Evolutionary conservation across 1,140 invertebrate genomes (phyloP), one percentile per base, ranked within the genome.

Genomic region (Drosophila triauraria): DNA sequence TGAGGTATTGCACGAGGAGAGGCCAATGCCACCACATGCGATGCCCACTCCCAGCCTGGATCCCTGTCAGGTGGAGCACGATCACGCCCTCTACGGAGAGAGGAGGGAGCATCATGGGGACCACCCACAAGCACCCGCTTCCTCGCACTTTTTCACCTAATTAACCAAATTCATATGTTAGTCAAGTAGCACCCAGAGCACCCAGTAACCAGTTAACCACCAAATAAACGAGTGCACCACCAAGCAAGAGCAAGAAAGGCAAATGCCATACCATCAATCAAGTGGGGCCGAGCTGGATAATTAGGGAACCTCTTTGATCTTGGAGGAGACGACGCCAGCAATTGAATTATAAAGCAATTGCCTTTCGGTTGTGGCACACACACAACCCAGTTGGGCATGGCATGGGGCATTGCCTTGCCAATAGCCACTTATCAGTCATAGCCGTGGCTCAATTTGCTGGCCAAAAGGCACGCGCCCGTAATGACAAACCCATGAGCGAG

Each of bases 381-480:
- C 30, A n/a, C 46, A 69, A 6, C n/a, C 3, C n/a, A 17, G 62
- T 40, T 15, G 38, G 50, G 17, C 25, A n/a, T n/a, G 23, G 44
- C 20, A 20, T 44, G 20, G 35, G 53, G 20, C 62, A 38, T 27
- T 46, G 61, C 47, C 40, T 27, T 13, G 32, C 48, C 43, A 72
- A 72, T 71, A 30, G 53, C 67, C 75, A 69, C 60, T 65, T 70
- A 51, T 56, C 54, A 50, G 61, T 64, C 67, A 38, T 20, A 59
- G 53, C 51, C 38, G 27, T 13, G 44, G 69, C 69, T 59, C 53
- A 58, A 71, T n/a, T 71, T 48, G n/a, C 67, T 30, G 44, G 53
- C 65, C 75, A 54, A 77, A 46, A 68, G 72, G 50, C 81, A 84
- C 82, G 77, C 77, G 81, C 71, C 67, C 72, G 30, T 85, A 80